Percentiles rank a stretch among this genome's conserved stretches.
Evolutionary conservation across 1,140 invertebrate species (phyloP).

Genomic region (Oryctes rhinoceros): DNA sequence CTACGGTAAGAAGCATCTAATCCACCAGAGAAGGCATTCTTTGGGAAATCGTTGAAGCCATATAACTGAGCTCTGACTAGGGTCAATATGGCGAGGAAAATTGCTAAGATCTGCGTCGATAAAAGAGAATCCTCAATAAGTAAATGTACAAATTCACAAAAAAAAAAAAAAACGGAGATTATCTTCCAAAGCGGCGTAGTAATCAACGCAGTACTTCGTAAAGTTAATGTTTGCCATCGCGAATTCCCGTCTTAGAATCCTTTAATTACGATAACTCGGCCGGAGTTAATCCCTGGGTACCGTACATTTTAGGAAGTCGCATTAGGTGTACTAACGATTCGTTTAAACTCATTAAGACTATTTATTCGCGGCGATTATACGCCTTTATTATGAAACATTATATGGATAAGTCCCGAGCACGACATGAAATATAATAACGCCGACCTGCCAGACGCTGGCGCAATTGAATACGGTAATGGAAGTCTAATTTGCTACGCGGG

Average conservation of each 20-base stretch:
- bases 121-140: background rate
- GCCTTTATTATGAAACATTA: background rate
- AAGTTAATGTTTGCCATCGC: background rate
- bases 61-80: slow-evolving; percentile 55
- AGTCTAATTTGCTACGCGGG: slow-evolving; percentile 4
- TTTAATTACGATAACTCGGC: background rate
- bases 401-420: background rate
- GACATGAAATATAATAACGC: slow-evolving; percentile 4
- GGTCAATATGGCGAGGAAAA: slow-evolving; percentile 51
- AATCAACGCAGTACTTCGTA: background rate
- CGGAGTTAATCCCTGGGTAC: background rate
- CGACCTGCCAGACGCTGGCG: background rate
- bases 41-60: slow-evolving; percentile 45
- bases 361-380: background rate
- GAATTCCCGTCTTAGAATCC: background rate
- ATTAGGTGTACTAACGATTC: slow-evolving; percentile 10
- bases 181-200: background rate
- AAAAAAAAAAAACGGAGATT: background rate
- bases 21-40: slow-evolving; percentile 49
- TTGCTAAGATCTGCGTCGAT: slow-evolving; percentile 7
- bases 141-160: background rate
- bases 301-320: background rate
- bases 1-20: slow-evolving; percentile 52
- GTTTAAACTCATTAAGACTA: slow-evolving; percentile 10
- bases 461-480: slow-evolving; percentile 15